phyloP scores from a whole-genome alignment of 2,888 invertebrate genomes.

The Scaptomyza flava region DNA sequence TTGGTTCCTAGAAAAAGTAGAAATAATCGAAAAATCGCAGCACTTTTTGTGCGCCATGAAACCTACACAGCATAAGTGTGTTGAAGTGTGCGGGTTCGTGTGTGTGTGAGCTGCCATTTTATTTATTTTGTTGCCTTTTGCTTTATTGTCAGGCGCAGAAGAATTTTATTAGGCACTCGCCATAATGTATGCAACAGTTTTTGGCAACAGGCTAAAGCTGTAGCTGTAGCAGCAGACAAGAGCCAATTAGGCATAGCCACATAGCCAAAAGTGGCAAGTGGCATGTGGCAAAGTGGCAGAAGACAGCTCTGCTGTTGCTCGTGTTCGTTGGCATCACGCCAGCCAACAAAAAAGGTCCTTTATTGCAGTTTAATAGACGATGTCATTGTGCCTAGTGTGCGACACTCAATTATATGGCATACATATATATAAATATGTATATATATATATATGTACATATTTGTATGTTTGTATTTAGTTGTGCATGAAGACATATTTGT shows the following conservation, averaged over 20 bases:
- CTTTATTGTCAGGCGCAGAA: conserved; percentile 55
- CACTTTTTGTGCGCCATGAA: conserved; percentile 54
- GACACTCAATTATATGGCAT: conserved; percentile 39
- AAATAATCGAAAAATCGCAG: conserved; percentile 52
- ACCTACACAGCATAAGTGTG: conserved; percentile 13
- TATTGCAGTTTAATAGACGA: conserved; percentile 73
- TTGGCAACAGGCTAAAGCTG: conserved; percentile 50
- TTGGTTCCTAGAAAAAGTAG: conserved; percentile 13
- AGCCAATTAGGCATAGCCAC: conserved; percentile 55
- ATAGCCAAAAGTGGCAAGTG: conserved; percentile 25
- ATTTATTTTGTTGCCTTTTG: conserved; percentile 58
- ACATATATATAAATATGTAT: conserved; percentile 43
- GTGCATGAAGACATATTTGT: conserved; percentile 48
- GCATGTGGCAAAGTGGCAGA: conserved; percentile 10
- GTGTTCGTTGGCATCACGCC: conserved; percentile 46
- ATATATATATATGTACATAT: conserved; percentile 16
- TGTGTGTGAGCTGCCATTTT: conserved; percentile 44
- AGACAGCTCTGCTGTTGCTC: conserved; percentile 36
- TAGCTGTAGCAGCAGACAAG: conserved; percentile 29
- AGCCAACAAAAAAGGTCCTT: conserved; percentile 31
- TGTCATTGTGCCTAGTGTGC: conserved; percentile 26
- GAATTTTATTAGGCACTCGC: conserved; percentile 72
- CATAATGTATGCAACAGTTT: conserved; percentile 77
- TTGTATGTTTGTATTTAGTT: too few relatives aligned
- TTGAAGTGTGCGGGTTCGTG: conserved; percentile 11